Conservation (phyloP, 2,113 vertebrate genomes). For the Ochotona princeps region DNA sequence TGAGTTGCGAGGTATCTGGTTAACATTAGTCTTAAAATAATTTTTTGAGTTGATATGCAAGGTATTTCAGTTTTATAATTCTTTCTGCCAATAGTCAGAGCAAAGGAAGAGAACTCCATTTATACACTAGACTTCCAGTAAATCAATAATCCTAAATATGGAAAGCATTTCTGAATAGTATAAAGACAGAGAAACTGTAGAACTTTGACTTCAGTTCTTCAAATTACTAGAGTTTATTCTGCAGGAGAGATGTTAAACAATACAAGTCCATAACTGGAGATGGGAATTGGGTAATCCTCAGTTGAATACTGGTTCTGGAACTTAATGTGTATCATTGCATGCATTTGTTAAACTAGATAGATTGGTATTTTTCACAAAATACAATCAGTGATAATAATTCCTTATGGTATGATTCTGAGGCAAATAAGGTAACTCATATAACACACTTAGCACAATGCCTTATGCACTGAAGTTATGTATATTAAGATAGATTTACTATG, state of each 20-base stretch:
- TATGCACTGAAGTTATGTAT: background rate
- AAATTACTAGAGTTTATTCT: background rate
- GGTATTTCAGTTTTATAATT: background rate
- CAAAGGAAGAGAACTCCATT: background rate
- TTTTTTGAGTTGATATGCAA: background rate
- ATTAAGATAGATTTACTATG: background rate
- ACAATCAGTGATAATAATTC: background rate
- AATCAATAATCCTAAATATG: background rate
- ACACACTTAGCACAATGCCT: background rate
- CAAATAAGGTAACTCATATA: constrained; percentile 14
- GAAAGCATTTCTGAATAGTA: background rate
- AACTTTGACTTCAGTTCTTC: background rate
- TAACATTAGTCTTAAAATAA: constrained; percentile 6
- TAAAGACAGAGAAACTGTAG: background rate
- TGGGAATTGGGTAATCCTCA: background rate
- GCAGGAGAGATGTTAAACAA: background rate
- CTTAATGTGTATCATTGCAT: background rate
- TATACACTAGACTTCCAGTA: background rate
- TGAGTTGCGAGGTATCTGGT: background rate
- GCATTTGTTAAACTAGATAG: background rate
- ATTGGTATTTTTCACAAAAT: background rate
- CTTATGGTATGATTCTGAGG: background rate
- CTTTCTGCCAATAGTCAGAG: background rate
- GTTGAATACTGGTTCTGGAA: background rate
- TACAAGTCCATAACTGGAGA: background rate